Conservation (phyloP, 2,888 invertebrate species). For the Apodemia zela region DNA sequence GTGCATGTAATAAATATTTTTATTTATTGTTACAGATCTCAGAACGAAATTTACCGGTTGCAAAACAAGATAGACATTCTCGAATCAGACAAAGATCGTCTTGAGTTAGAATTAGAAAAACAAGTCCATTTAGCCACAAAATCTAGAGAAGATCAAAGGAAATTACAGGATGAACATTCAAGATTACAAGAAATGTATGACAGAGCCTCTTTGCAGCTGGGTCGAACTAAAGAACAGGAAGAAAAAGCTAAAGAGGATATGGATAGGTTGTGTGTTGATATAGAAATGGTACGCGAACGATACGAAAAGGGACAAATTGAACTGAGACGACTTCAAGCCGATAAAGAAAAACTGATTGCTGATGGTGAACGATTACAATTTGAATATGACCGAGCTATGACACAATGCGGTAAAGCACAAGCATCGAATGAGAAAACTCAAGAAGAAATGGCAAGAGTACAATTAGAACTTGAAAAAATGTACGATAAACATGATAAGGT, state of each 20-base stretch:
- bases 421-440: conserved; percentile 93
- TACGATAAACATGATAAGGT: conserved; percentile 94
- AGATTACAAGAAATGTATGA: conserved; percentile 94
- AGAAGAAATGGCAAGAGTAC: conserved; percentile 92
- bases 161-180: conserved; percentile 91
- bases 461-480: conserved; percentile 93
- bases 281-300: conserved; percentile 92
- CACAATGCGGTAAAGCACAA: conserved; percentile 91
- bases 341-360: conserved; percentile 91
- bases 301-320: conserved; percentile 94
- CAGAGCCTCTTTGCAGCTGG: conserved; percentile 90
- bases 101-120: conserved; percentile 92
- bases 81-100: conserved; percentile 92
- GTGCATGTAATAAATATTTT: conserved; percentile 23
- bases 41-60: conserved; percentile 92
- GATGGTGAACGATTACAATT: conserved; percentile 92
- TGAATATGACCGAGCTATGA: conserved; percentile 92
- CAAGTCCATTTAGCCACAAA: conserved; percentile 89
- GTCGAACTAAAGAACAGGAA: conserved; percentile 92
- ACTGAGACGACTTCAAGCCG: conserved; percentile 88
- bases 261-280: conserved; percentile 87
- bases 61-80: conserved; percentile 93
- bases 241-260: conserved; percentile 93
- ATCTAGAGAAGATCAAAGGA: conserved; percentile 91
- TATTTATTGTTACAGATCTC: conserved; percentile 82